These are phyloP conservation scores for Petrocephalus sullivani DNA, from an alignment of 2,797 vertebrate species.

Conservation along the genomic window DNA sequence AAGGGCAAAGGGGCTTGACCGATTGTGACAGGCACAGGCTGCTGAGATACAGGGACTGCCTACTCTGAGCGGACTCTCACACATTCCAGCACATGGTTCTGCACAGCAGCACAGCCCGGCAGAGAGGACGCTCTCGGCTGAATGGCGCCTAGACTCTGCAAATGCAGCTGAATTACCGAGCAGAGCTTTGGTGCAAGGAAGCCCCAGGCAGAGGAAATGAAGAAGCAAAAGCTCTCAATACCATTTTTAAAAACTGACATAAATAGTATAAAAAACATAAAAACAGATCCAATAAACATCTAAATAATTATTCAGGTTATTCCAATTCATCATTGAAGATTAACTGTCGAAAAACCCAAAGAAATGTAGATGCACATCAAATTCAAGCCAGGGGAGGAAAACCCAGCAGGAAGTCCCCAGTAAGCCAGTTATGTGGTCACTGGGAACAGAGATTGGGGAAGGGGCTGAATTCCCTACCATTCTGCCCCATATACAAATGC, in stretches of 20 bases:
- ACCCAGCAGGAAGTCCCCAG: not conserved
- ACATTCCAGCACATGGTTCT: not conserved
- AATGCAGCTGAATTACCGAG: not conserved
- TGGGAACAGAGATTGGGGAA: not conserved
- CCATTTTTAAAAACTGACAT: not conserved
- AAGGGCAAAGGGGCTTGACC: not conserved
- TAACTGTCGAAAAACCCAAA: not conserved
- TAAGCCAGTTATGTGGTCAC: not conserved
- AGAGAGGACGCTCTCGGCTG: not conserved
- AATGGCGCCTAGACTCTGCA: not conserved
- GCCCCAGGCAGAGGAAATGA: not conserved
- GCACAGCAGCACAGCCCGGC: not conserved
- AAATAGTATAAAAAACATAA: not conserved
- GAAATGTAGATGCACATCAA: not conserved
- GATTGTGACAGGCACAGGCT: not conserved
- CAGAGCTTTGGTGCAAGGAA: not conserved
- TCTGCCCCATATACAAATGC: not conserved
- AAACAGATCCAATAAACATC: not conserved
- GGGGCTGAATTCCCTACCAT: not conserved
- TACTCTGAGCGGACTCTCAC: not conserved
- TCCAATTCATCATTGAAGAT: not conserved
- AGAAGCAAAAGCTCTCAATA: not conserved
- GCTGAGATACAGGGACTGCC: not conserved
- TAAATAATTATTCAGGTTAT: not conserved
- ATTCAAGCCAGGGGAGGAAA: not conserved